Conservation (phyloP, 2,888 invertebrate genomes). For the Drepana falcataria region DNA sequence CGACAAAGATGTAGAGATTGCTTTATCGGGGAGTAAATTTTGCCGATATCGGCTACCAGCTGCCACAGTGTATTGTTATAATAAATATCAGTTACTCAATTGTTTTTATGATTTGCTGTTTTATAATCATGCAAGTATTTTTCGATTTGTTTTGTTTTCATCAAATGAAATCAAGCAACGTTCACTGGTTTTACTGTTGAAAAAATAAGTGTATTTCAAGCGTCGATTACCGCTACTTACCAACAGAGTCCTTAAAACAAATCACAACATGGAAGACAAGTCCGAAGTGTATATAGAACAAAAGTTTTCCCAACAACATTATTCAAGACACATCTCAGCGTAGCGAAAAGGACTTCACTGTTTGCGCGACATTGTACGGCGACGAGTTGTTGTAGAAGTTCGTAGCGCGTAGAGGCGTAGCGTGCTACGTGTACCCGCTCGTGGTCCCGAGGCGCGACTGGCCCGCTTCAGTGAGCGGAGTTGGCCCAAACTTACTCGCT, state of each 20-base stretch:
- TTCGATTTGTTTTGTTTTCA: not conserved
- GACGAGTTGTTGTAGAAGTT: slow-evolving; percentile 32
- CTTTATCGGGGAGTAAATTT: slow-evolving; percentile 11
- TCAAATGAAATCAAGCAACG: not conserved
- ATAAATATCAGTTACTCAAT: not conserved
- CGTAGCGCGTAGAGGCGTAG: slow-evolving; percentile 52
- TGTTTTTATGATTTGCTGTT: too few species aligned
- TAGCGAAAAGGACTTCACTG: slow-evolving; percentile 42
- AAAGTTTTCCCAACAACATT: slow-evolving; percentile 73
- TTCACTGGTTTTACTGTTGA: not conserved
- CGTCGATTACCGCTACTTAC: slow-evolving; percentile 40
- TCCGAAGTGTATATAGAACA: slow-evolving; percentile 74
- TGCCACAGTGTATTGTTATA: not conserved
- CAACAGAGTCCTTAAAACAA: slow-evolving; percentile 72
- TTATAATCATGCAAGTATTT: too few species aligned
- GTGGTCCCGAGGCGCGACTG: slow-evolving; percentile 51
- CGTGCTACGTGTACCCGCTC: slow-evolving; percentile 49
- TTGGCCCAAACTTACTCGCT: slow-evolving; percentile 35
- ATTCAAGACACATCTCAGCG: slow-evolving; percentile 68
- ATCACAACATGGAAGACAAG: slow-evolving; percentile 76
- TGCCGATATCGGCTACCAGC: not conserved
- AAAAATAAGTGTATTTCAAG: slow-evolving; percentile 2
- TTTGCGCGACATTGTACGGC: slow-evolving; percentile 41
- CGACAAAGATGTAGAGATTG: slow-evolving; percentile 14
- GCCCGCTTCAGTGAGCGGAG: slow-evolving; percentile 20